phyloP scores from a whole-genome alignment of 1,140 invertebrate genomes.

The Drosophila prosaltans region DNA sequence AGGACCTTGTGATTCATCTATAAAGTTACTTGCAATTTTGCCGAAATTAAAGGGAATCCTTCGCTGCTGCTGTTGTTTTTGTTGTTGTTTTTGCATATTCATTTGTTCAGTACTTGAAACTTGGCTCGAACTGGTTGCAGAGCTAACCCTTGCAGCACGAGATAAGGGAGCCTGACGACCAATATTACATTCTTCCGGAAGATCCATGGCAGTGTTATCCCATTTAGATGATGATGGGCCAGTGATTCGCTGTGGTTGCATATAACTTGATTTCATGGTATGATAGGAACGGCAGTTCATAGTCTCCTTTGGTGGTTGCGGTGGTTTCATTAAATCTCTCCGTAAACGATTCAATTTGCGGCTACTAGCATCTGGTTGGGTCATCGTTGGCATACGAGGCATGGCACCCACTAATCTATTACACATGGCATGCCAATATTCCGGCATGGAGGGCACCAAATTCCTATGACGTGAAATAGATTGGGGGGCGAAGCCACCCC shows the following conservation, averaged over 20 bases:
- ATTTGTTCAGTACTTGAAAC: too few species aligned
- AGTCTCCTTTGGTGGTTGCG: background rate
- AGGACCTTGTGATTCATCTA: background rate
- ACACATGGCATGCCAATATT: conserved; percentile 43
- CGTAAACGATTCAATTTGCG: conserved; percentile 37
- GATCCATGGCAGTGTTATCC: background rate
- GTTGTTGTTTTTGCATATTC: background rate
- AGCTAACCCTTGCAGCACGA: background rate
- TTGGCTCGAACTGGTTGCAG: too few species aligned
- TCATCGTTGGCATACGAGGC: conserved; percentile 34
- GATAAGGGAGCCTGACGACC: background rate
- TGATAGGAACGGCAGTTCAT: background rate
- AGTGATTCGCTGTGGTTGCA: conserved; percentile 5
- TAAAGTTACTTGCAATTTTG: conserved; percentile 15
- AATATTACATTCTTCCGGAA: background rate
- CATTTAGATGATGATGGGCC: background rate
- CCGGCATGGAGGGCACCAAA: background rate
- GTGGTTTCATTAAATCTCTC: conserved; percentile 27
- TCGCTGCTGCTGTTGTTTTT: background rate
- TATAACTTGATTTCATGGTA: background rate
- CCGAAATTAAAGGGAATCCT: conserved; percentile 37
- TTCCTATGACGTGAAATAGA: conserved; percentile 6
- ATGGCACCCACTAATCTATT: conserved; percentile 37
- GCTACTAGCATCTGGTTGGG: conserved; percentile 32
- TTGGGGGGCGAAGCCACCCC: background rate